A percentile compares a stretch with the other conserved stretches of the same genome.
Evolutionary conservation across 2,888 invertebrate genomes (phyloP).

Genomic region (Chymomyza caudatula): DNA sequence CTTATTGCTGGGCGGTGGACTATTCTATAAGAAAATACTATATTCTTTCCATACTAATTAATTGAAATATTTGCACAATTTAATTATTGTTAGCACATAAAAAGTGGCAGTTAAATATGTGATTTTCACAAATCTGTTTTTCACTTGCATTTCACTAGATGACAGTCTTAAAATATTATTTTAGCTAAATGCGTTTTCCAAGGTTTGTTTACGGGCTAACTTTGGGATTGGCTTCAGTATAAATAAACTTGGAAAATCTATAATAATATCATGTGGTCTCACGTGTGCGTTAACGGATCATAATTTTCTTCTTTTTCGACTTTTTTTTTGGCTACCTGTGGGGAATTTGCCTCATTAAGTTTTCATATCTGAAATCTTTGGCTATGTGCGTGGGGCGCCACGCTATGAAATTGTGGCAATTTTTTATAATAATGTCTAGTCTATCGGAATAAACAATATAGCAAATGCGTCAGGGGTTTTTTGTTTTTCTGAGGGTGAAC

Average conservation of each 20-base stretch:
- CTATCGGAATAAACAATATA: constrained; percentile 50
- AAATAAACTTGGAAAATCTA: constrained; percentile 35
- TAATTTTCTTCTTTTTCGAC: constrained; percentile 48
- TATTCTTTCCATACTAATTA: no score
- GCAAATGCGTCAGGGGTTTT: constrained; percentile 42
- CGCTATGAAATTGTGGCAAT: constrained; percentile 29
- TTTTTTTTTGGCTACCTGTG: constrained; percentile 43
- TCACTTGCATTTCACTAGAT: not conserved
- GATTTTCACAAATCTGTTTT: not conserved
- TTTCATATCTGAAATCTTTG: not conserved
- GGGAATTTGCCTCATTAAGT: constrained; percentile 46
- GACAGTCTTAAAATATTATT: not conserved
- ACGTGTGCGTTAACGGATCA: constrained; percentile 50
- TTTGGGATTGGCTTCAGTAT: constrained; percentile 2
- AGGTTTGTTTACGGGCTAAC: not conserved
- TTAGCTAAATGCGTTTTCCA: not conserved
- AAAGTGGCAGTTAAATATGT: not conserved
- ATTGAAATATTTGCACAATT: no score
- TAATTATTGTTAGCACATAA: not conserved
- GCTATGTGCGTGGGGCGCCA: constrained; percentile 28
- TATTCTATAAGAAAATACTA: no score
- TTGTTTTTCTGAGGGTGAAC: constrained; percentile 10
- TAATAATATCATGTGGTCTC: constrained; percentile 51
- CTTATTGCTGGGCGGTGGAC: no score
- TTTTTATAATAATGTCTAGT: constrained; percentile 30